Percentiles rank a stretch among this genome's conserved stretches.
Evolutionary conservation across 2,113 vertebrate species (phyloP).

Genomic region (Callopanchax toddi): DNA sequence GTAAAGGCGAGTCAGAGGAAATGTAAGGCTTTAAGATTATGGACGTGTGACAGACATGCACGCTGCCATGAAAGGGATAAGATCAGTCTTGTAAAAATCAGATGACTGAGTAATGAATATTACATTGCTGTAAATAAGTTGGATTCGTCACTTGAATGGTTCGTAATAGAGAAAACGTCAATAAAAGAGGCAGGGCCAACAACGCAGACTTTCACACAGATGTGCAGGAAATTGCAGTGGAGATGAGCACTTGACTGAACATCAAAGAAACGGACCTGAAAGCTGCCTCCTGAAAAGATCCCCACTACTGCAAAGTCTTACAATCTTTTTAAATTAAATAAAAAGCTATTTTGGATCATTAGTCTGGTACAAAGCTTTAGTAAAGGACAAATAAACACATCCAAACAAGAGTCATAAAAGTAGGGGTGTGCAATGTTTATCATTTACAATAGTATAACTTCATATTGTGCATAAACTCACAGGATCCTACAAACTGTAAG

Average conservation of each 20-base stretch:
- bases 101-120: conserved; percentile 66
- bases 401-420: too few relatives aligned
- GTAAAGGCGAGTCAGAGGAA: conserved; percentile 56
- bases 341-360: conserved; percentile 24
- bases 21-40: conserved; percentile 60
- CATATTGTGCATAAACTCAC: too few relatives aligned
- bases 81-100: conserved; percentile 70
- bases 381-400: conserved; percentile 14
- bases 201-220: conserved; percentile 35
- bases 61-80: conserved; percentile 47
- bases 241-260: conserved; percentile 31
- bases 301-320: conserved; percentile 39
- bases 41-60: conserved; percentile 31
- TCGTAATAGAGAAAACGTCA: conserved; percentile 56
- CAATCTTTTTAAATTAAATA: conserved; percentile 13
- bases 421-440: too few relatives aligned
- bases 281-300: conserved; percentile 14
- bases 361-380: conserved; percentile 6
- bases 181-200: conserved; percentile 30
- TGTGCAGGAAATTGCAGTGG: conserved; percentile 27
- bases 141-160: conserved; percentile 62
- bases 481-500: too few relatives aligned
- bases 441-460: too few relatives aligned
- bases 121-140: conserved; percentile 64
- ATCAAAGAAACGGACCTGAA: conserved; percentile 5